These are phyloP conservation scores for Umimayanthus kanabou DNA, from an alignment of 92 coral and sea anemone species.

Conservation along the genomic window DNA sequence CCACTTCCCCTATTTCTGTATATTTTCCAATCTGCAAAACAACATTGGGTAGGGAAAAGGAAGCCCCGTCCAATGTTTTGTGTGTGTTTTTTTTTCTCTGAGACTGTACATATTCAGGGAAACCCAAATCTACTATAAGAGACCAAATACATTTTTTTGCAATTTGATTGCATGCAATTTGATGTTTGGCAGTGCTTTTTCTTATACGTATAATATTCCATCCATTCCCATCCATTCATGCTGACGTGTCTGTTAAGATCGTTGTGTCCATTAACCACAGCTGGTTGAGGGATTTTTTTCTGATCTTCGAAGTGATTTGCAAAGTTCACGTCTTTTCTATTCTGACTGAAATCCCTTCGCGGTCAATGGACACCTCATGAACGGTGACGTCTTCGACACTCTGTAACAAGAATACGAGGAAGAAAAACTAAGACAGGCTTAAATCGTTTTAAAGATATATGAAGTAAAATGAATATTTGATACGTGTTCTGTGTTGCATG, in stretches of 20 bases:
- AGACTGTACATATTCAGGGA: background rate
- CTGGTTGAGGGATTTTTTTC: background rate
- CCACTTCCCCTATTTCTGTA: no score
- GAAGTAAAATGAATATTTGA: no score
- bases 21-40: no score
- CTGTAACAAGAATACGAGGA: conserved; percentile 30
- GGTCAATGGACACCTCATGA: conserved; percentile 75
- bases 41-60: no score
- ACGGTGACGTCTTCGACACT: conserved; percentile 63
- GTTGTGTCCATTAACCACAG: background rate
- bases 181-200: no score
- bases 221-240: background rate
- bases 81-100: no score
- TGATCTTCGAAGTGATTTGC: background rate
- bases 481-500: no score
- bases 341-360: conserved; percentile 72
- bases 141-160: background rate
- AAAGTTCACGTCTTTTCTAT: conserved; percentile 43
- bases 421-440: background rate
- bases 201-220: no score
- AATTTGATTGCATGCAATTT: background rate
- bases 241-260: background rate
- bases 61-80: no score
- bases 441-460: no score
- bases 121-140: background rate